Base-by-base conservation (phyloP, 1,140 invertebrate species). In the Dinothrombium tinctorium region DNA sequence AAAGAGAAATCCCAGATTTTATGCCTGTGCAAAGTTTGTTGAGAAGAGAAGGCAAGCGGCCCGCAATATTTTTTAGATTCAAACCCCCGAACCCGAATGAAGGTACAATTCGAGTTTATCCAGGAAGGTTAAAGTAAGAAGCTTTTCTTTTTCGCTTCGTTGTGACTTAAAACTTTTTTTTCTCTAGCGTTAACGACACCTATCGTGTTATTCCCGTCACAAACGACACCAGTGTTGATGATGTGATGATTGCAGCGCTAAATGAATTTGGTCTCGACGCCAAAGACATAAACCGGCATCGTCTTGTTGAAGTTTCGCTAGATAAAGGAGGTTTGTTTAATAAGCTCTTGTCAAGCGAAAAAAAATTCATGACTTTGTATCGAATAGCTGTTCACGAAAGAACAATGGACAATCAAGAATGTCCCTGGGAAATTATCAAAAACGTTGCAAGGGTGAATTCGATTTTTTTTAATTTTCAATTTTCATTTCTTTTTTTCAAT, bases 361-460 rank as follows among this genome's bases (percentile, higher is more conserved):
- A 14, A 9, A 7, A 7, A 5, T 15, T 35, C 3, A 17, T 4
- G 11, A 12, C 12, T 35, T 7, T 35, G 3, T 19, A 17, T 4
- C 14, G 12, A 32, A 14, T 15, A 59, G 40, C 57, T 72, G 84
- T 95, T 20, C 78, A 79, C 35, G 86, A 95, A 63, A 66, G 82
- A 44, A 79, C 87, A 33, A 61, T 95, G 51, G 71, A 71, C 21
- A 68, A 69, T 51, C 72, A 79, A 43, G 89, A 95, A 61, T 73
- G 76, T 48, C 89, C 89, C 15, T 92, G 82, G 82, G 74, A 90
- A 55, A 78, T 92, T 50, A 72, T 94, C 54, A 90, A 90, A 62
- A 53, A 59, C 36, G 57, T 59, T 47, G 54, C 60, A 45, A 62
- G 60, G 53, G 63, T 65, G 50, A 42, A 26, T 28, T 35, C 2